phyloP scores from a whole-genome alignment of 2,797 vertebrate species.

The Hippopotamyrus pictus region DNA sequence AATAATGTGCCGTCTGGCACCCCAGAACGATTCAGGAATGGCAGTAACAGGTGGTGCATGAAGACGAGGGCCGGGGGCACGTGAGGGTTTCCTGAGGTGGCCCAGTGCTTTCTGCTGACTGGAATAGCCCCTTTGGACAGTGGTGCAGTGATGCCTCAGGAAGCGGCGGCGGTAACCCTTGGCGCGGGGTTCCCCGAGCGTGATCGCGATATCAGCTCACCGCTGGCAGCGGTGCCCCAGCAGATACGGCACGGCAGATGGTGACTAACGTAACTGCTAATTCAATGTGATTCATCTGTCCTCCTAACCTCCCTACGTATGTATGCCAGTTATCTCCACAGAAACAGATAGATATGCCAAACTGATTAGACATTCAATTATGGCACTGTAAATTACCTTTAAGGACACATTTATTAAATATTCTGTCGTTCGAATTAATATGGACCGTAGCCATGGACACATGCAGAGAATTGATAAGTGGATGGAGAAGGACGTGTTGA shows the following conservation, averaged over 20 bases:
- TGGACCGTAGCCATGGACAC: background rate
- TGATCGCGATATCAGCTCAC: background rate
- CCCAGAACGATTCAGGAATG: background rate
- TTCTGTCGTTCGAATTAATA: background rate
- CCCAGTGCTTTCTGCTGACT: background rate
- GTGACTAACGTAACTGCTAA: background rate
- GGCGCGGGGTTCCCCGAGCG: background rate
- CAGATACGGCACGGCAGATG: background rate
- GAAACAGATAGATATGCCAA: constrained; percentile 12
- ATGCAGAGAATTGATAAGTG: background rate
- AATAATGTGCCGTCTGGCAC: background rate
- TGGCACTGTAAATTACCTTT: constrained; percentile 1
- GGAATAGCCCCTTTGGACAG: background rate
- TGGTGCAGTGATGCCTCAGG: background rate
- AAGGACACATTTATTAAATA: constrained; percentile 11
- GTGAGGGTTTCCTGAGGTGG: background rate
- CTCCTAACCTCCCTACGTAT: background rate
- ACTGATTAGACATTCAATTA: constrained; percentile 14
- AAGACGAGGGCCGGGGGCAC: background rate
- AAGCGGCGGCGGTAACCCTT: background rate
- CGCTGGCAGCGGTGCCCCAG: background rate
- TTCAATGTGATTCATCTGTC: constrained; percentile 6
- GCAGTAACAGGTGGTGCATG: background rate
- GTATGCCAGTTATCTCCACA: background rate
- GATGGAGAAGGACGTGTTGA: background rate